These are phyloP conservation scores for Lepeophtheirus salmonis DNA, from an alignment of 1,140 invertebrate species.

Conservation along the genomic window DNA sequence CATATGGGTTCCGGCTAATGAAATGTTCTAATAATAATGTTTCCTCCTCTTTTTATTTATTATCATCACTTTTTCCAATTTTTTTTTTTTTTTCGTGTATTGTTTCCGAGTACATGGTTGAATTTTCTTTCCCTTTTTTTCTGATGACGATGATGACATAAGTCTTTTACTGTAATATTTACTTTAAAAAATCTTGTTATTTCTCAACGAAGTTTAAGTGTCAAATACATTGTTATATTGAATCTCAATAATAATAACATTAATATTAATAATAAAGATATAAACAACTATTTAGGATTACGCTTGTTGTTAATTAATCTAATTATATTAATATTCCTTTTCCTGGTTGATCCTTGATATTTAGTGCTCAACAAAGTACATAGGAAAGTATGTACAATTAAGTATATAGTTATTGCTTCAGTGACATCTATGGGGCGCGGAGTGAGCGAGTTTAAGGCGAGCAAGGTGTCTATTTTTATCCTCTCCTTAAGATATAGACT, in stretches of 20 bases:
- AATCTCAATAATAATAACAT: not conserved
- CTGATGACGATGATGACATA: not conserved
- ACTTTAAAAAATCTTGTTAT: not conserved
- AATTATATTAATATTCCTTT: too few relatives aligned
- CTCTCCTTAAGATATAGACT: not conserved
- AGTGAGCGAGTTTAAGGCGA: not conserved
- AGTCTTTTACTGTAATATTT: not conserved
- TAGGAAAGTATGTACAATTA: not conserved
- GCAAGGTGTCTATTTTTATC: not conserved
- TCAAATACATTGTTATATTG: not conserved
- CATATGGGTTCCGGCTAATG: conserved; percentile 18
- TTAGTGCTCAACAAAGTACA: not conserved
- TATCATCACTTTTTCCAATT: not conserved
- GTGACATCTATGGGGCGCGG: too few relatives aligned
- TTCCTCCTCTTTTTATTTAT: conserved; percentile 9
- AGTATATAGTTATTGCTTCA: not conserved
- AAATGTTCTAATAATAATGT: conserved; percentile 17
- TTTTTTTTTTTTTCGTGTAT: not conserved
- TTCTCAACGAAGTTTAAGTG: not conserved
- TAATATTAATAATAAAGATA: not conserved
- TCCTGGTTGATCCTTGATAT: too few relatives aligned
- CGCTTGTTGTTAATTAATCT: too few relatives aligned
- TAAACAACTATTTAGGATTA: not conserved
- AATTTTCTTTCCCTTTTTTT: not conserved
- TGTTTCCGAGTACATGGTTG: not conserved